A percentile compares a stretch with the other conserved stretches of the same genome.
Conservation (phyloP, 2,113 vertebrate species). For the Xenotilapia flavipinnis region DNA sequence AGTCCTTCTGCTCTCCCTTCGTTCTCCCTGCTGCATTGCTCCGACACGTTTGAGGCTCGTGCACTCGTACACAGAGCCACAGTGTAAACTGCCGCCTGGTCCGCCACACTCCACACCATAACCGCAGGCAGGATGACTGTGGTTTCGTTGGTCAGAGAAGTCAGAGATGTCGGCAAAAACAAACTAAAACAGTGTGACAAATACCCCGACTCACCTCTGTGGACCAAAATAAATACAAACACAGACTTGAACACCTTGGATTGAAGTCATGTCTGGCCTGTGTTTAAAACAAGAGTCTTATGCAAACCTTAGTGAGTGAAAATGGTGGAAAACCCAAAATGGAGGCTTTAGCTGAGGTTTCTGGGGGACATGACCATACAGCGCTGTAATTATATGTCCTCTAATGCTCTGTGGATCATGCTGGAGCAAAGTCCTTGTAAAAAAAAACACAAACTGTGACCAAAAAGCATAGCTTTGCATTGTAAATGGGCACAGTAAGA, state of each 20-base stretch:
- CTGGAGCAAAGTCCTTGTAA: constrained; percentile 36
- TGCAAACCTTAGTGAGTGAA: background rate
- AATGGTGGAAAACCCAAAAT: constrained; percentile 65
- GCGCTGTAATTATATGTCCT: constrained; percentile 64
- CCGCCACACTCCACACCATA: constrained; percentile 42
- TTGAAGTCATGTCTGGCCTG: background rate
- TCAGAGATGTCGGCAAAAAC: constrained; percentile 40
- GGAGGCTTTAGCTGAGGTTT: constrained; percentile 66
- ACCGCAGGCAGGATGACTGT: constrained; percentile 68
- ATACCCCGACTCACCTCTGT: constrained; percentile 1
- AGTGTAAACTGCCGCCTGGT: constrained; percentile 37
- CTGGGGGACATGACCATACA: constrained; percentile 63
- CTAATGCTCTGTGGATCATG: constrained; percentile 59
- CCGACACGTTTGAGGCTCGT: constrained; percentile 4
- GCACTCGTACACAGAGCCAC: background rate
- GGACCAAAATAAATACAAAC: background rate
- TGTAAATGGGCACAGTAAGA: constrained; percentile 16
- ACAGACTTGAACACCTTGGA: background rate
- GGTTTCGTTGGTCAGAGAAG: constrained; percentile 54
- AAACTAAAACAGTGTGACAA: constrained; percentile 15
- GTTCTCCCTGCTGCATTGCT: background rate
- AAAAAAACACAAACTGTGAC: constrained; percentile 38
- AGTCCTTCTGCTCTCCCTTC: background rate
- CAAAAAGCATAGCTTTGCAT: constrained; percentile 44
- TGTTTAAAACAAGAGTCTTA: background rate